Evolutionary conservation across 1,140 invertebrate genomes (phyloP).

Genomic region (Pogonognathellus flavescens): DNA sequence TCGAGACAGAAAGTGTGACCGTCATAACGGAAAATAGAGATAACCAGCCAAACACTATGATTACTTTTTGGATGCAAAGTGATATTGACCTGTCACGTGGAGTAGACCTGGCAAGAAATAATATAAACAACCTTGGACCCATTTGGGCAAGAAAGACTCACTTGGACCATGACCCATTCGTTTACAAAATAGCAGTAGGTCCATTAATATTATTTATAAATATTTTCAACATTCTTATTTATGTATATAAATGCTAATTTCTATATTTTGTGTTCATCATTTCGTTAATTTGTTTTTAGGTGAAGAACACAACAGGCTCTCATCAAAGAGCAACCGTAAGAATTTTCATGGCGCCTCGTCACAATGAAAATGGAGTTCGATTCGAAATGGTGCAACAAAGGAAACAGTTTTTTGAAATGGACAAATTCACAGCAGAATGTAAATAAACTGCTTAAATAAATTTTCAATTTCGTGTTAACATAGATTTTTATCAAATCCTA

Average conservation of each 20-base stretch:
- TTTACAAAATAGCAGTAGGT: constrained; percentile 71
- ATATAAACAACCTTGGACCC: constrained; percentile 75
- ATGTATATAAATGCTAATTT: no score
- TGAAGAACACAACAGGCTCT: constrained; percentile 4
- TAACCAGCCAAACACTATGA: constrained; percentile 68
- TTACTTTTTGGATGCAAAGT: constrained; percentile 82
- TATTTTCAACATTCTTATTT: no score
- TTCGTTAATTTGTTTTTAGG: constrained; percentile 8
- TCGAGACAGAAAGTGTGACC: neutral
- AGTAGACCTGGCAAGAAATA: constrained; percentile 75
- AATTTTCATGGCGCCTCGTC: constrained; percentile 82
- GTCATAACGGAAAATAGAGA: neutral
- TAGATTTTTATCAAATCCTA: no score
- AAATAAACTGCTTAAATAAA: constrained; percentile 60
- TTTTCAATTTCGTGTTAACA: no score
- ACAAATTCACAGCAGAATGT: constrained; percentile 80
- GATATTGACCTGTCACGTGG: constrained; percentile 83
- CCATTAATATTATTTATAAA: no score
- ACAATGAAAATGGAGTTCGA: constrained; percentile 78
- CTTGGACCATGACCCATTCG: constrained; percentile 80
- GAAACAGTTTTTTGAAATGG: constrained; percentile 82
- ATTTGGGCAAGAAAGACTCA: constrained; percentile 81
- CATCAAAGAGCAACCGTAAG: constrained; percentile 76
- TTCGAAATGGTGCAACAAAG: constrained; percentile 78
- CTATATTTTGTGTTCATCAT: no score